Percentiles rank a stretch among this genome's conserved stretches.
These are phyloP conservation scores for Melanocharis versteri DNA, from an alignment of 2,113 vertebrate genomes.

Conservation along the genomic window DNA sequence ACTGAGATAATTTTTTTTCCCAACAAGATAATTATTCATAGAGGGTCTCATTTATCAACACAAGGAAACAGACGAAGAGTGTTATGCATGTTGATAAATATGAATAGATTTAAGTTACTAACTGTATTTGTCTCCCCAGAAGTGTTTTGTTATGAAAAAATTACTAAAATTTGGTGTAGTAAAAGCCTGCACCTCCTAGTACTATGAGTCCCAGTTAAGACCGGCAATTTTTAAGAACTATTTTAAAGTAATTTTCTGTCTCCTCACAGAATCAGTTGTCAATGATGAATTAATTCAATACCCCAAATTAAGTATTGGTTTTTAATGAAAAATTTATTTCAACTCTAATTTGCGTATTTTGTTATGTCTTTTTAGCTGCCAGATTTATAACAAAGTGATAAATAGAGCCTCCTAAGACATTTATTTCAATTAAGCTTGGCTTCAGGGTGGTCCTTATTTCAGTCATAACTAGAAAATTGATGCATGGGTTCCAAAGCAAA, in stretches of 20 bases:
- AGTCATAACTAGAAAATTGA: slow-evolving; percentile 69
- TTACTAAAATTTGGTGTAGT: neutral
- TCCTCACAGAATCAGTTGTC: neutral
- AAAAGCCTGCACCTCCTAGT: neutral
- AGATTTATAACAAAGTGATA: slow-evolving; percentile 67
- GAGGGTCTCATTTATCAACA: neutral
- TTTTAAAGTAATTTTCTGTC: neutral
- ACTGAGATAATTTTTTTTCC: neutral
- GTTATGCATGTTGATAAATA: neutral
- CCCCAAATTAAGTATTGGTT: neutral
- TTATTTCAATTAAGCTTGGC: slow-evolving; percentile 64
- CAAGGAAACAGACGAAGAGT: slow-evolving; percentile 11
- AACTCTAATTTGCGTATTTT: slow-evolving; percentile 64
- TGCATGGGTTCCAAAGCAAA: slow-evolving; percentile 70
- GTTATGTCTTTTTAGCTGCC: slow-evolving; percentile 49
- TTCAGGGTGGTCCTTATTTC: slow-evolving; percentile 74
- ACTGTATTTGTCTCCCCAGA: neutral
- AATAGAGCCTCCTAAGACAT: slow-evolving; percentile 47
- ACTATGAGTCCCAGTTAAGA: fast-evolving
- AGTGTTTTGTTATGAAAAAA: slow-evolving; percentile 13
- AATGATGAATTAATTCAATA: slow-evolving; percentile 51
- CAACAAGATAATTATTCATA: neutral
- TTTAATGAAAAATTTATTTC: slow-evolving; percentile 51
- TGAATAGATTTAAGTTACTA: neutral
- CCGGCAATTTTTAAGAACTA: slow-evolving; percentile 23